These are phyloP conservation scores for Ennomos erosarius DNA, from an alignment of 2,888 invertebrate genomes.

Conservation along the genomic window DNA sequence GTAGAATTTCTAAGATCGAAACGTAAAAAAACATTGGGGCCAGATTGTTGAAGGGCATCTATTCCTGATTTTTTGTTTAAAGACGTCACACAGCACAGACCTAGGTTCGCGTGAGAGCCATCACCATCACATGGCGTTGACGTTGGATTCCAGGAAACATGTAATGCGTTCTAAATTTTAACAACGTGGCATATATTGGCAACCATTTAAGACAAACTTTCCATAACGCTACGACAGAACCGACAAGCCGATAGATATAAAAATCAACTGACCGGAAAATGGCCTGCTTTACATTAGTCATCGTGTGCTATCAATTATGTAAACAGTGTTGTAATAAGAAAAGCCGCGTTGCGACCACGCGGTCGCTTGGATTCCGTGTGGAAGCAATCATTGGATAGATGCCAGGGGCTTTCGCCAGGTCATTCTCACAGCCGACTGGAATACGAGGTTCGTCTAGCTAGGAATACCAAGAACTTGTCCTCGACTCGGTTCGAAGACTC, in stretches of 20 bases:
- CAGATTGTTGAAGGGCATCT: conserved; percentile 28
- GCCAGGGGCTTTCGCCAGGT: conserved; percentile 71
- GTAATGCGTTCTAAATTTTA: conserved; percentile 31
- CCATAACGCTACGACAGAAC: conserved; percentile 13
- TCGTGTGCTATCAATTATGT: conserved; percentile 35
- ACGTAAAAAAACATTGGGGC: conserved; percentile 1
- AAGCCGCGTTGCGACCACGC: conserved; percentile 34
- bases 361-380: conserved; percentile 40
- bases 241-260: not conserved
- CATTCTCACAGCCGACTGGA: conserved; percentile 60
- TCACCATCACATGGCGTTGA: conserved; percentile 20
- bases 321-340: conserved; percentile 47
- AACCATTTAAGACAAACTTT: conserved; percentile 22
- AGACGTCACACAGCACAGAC: conserved; percentile 34
- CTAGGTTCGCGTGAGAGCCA: conserved; percentile 19
- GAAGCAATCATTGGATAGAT: conserved; percentile 49
- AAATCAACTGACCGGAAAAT: not conserved
- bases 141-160: conserved; percentile 38
- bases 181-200: conserved; percentile 23
- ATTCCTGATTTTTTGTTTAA: conserved; percentile 24
- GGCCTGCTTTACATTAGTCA: conserved; percentile 4
- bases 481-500: conserved; percentile 33
- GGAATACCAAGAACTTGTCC: conserved; percentile 26
- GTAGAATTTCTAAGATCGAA: not conserved
- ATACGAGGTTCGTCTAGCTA: conserved; percentile 46